These are phyloP conservation scores for Phalacrocorax brasilianus DNA, from an alignment of 2,113 vertebrate genomes.

Conservation along the genomic window DNA sequence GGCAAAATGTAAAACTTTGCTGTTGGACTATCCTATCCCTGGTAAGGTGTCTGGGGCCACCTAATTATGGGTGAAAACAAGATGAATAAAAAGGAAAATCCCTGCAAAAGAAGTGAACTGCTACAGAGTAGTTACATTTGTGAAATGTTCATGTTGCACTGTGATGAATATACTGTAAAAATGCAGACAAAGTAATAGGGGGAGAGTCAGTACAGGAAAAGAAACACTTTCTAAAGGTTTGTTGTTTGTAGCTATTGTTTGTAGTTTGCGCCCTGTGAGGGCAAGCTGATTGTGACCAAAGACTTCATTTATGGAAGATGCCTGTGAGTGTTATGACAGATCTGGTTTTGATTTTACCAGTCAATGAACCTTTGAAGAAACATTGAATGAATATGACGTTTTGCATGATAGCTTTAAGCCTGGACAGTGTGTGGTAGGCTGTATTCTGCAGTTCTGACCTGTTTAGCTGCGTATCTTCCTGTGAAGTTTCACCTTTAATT, in stretches of 20 bases:
- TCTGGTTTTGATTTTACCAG: not conserved
- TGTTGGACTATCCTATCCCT: not conserved
- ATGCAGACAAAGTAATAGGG: not conserved
- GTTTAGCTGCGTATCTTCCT: not conserved
- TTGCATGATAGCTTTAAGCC: not conserved
- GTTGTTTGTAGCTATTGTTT: not conserved
- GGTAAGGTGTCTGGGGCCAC: not conserved
- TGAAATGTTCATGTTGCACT: not conserved
- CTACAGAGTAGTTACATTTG: rapidly evolving
- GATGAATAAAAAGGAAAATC: not conserved
- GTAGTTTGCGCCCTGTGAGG: not conserved
- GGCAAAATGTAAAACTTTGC: slow-evolving; percentile 8
- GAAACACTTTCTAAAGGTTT: not conserved
- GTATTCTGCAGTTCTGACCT: not conserved
- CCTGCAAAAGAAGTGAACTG: not conserved
- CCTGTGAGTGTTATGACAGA: not conserved
- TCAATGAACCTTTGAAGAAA: not conserved
- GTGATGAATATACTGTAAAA: not conserved
- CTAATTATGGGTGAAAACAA: not conserved
- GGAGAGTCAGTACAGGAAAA: not conserved
- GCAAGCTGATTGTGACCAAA: not conserved
- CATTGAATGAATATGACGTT: not conserved
- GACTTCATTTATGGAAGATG: not conserved
- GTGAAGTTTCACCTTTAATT: not conserved
- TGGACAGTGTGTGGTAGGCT: not conserved